Conservation (phyloP, 1,140 invertebrate species). For the Telenomus remus region DNA sequence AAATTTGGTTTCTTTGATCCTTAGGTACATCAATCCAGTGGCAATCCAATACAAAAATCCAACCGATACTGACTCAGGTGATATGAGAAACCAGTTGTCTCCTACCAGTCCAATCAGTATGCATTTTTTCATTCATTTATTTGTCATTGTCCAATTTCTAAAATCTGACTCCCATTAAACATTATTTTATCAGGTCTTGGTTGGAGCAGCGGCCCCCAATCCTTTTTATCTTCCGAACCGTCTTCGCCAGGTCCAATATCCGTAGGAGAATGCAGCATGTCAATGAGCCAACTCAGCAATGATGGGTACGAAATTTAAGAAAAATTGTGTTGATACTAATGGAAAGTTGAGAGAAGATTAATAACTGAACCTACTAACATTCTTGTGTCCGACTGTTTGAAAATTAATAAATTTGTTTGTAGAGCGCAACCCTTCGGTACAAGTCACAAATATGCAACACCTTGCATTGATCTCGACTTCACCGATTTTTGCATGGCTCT, state of each 20-base stretch:
- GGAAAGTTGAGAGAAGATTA: no score
- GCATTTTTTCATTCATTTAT: slow-evolving; percentile 14
- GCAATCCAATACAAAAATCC: slow-evolving; percentile 66
- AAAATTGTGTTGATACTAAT: no score
- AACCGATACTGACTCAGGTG: slow-evolving; percentile 63
- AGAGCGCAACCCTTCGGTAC: slow-evolving; percentile 69
- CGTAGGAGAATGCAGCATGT: slow-evolving; percentile 79
- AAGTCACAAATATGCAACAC: slow-evolving; percentile 75
- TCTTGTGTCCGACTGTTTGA: neutral
- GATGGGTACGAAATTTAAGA: slow-evolving; percentile 75
- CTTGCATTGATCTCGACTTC: slow-evolving; percentile 77
- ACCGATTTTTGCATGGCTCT: slow-evolving; percentile 78
- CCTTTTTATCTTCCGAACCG: slow-evolving; percentile 79
- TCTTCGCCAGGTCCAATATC: slow-evolving; percentile 82
- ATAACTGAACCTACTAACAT: no score
- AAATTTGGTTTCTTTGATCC: neutral
- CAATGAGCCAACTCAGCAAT: slow-evolving; percentile 79
- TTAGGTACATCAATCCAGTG: slow-evolving; percentile 65
- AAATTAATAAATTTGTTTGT: slow-evolving; percentile 35
- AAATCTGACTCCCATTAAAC: neutral
- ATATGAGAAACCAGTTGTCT: slow-evolving; percentile 68
- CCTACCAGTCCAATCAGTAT: slow-evolving; percentile 74
- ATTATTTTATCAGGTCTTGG: slow-evolving; percentile 62
- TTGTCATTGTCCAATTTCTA: neutral
- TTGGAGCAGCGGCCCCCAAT: slow-evolving; percentile 78